Percentiles rank a stretch among this genome's conserved stretches.
Evolutionary conservation across 35 echinoderm and acorn worm species (phyloP).

Genomic region (Antedon bifida): DNA sequence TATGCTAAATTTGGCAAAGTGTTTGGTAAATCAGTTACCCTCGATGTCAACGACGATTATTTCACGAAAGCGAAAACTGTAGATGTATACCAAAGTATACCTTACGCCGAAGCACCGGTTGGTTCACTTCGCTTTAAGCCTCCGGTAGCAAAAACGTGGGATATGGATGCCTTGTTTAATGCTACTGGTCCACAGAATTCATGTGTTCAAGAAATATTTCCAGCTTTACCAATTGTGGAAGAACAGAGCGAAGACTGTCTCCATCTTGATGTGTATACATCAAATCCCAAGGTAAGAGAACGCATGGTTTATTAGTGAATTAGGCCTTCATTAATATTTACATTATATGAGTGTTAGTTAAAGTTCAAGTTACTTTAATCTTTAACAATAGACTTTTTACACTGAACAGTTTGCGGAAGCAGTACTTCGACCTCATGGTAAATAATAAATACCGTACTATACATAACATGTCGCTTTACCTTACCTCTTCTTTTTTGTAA

Average conservation of each 20-base stretch:
- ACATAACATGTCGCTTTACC: too few relatives aligned
- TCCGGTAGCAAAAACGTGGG: slow-evolving; percentile 23
- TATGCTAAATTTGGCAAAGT: neutral
- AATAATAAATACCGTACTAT: too few relatives aligned
- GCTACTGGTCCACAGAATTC: slow-evolving; percentile 1
- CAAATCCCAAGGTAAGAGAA: slow-evolving; percentile 21
- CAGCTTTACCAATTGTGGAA: neutral
- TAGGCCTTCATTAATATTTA: too few relatives aligned
- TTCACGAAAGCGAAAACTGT: too few relatives aligned
- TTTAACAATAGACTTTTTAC: too few relatives aligned
- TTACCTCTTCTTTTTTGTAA: too few relatives aligned
- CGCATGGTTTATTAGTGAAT: too few relatives aligned
- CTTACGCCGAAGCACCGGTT: slow-evolving; percentile 41
- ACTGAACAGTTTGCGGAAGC: too few relatives aligned
- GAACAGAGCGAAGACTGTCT: slow-evolving; percentile 35
- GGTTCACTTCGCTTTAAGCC: slow-evolving; percentile 28
- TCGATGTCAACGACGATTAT: neutral
- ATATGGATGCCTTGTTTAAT: neutral
- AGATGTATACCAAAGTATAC: slow-evolving; percentile 28
- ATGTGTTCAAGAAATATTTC: neutral
- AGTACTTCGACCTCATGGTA: too few relatives aligned
- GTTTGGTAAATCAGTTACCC: neutral
- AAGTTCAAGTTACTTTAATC: too few relatives aligned
- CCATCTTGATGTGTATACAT: slow-evolving; percentile 21
- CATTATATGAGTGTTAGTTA: too few relatives aligned